These are phyloP conservation scores for Drosophila punjabiensis DNA, from an alignment of 1,140 invertebrate species.

Conservation along the genomic window DNA sequence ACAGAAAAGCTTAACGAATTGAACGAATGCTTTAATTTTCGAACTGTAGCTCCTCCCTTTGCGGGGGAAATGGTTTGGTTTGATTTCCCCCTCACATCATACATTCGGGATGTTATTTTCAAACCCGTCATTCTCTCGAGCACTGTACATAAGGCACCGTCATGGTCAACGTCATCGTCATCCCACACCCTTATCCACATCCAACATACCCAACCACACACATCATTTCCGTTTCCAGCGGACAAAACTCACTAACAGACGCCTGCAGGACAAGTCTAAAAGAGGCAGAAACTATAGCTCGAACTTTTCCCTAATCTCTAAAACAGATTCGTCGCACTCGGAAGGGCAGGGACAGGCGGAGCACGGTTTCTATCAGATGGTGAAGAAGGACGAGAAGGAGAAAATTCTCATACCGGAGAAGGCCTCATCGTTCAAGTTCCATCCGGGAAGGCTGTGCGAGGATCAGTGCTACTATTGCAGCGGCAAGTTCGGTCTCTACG, in stretches of 20 bases:
- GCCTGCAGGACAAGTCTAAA: not conserved
- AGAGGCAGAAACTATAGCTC: not conserved
- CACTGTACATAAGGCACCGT: slow-evolving; percentile 45
- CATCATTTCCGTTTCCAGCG: not conserved
- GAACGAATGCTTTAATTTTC: not conserved
- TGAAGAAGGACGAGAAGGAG: slow-evolving; percentile 88
- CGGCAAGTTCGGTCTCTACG: slow-evolving; percentile 93
- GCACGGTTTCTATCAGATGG: slow-evolving; percentile 67
- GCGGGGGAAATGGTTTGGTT: not conserved
- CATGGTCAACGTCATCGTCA: slow-evolving; percentile 1
- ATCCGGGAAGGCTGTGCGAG: slow-evolving; percentile 91
- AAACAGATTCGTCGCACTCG: slow-evolving; percentile 77
- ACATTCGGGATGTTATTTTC: not conserved
- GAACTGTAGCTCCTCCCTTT: not conserved
- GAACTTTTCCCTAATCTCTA: not conserved
- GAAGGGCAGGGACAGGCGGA: slow-evolving; percentile 65
- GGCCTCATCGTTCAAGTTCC: slow-evolving; percentile 93
- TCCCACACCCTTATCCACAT: not conserved
- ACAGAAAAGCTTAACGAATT: too few species aligned
- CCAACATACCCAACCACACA: not conserved
- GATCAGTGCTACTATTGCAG: slow-evolving; percentile 94
- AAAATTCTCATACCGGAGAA: slow-evolving; percentile 94
- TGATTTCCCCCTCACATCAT: slow-evolving; percentile 1
- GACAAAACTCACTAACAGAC: slow-evolving; percentile 2
- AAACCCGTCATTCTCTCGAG: not conserved